Evolutionary conservation across 2,113 vertebrate species (phyloP), one percentile per base, ranked within the genome.

Genomic region (Dolichallabes microphthalmus): DNA sequence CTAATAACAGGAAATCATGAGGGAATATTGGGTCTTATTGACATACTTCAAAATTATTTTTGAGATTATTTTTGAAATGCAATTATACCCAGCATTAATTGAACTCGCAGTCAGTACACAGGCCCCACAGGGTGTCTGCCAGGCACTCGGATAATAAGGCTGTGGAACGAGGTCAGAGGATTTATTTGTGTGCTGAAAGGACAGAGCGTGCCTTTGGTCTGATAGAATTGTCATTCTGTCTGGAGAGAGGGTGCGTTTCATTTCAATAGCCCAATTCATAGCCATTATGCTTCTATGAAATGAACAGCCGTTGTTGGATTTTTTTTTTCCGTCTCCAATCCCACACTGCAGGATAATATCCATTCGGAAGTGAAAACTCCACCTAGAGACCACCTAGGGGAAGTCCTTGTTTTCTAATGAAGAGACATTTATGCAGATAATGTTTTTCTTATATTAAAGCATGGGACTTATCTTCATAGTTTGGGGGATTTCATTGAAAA

Each of bases 101-200:
- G 83, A 89, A 87, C 88, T 83, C 58, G 52, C 73, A 75, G 74
- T 82, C 10, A 10, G 88, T 85, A 82, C 79, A 64, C 82, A 84
- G 85, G 79, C 85, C 60, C 57, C 50, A 55, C 50, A 76, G 80
- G 84, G 86, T 35, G 74, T 71, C 82, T 89, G 80, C 74, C 86
- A 87, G 83, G 50, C 66, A 50, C 55, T 60, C 75, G 74, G 82
- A 82, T 88, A 87, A 88, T 87, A 85, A 82, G 85, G 79, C 81
- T 87, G 30, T 17, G 63, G 88, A 88, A 88, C 50, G 88, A 88
- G 88, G 88, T 88, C 85, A 88, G 78, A 82, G 85, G 85, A 88
- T 88, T 88, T 88, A 86, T 86, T 86, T 86, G 69, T 82, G 88
- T 85, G 76, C 53, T 85, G 82, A 60, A 77, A 55, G 63, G 79